Evolutionary conservation across 2,113 vertebrate species (phyloP).

Genomic region (Nipponia nippon): DNA sequence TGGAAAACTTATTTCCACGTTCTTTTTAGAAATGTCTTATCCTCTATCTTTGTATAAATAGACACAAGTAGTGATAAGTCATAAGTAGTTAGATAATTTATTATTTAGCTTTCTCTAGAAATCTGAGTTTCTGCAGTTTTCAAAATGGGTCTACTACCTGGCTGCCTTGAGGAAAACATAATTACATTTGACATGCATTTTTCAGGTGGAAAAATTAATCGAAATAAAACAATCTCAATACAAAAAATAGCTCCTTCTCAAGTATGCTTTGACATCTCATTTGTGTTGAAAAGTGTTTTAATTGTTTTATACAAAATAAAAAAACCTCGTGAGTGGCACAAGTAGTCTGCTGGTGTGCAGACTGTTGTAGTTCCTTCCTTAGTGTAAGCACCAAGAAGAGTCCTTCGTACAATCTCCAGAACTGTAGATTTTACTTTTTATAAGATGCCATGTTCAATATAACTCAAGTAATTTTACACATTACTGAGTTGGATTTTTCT

Average conservation of each 20-base stretch:
- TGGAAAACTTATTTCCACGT: conserved; percentile 43
- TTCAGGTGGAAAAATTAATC: background rate
- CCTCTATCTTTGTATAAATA: conserved; percentile 23
- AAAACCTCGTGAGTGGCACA: fast-evolving
- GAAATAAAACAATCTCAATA: background rate
- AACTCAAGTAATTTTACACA: background rate
- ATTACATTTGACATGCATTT: background rate
- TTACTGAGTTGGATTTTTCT: background rate
- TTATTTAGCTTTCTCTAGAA: background rate
- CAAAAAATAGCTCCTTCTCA: background rate
- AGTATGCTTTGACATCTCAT: background rate
- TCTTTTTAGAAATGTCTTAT: background rate
- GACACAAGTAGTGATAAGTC: conserved; percentile 2
- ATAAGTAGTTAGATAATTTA: background rate
- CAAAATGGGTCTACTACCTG: background rate
- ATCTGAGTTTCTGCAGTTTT: background rate
- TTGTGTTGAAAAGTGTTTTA: background rate
- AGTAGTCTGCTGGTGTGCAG: background rate
- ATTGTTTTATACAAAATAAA: background rate
- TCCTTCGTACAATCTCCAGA: background rate
- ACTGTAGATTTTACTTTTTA: background rate
- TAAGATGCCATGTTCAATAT: background rate
- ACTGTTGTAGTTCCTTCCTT: background rate
- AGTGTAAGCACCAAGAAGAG: background rate
- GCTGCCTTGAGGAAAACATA: background rate